Conservation (phyloP, 2,797 vertebrate species). For the Esox masquinongy region DNA sequence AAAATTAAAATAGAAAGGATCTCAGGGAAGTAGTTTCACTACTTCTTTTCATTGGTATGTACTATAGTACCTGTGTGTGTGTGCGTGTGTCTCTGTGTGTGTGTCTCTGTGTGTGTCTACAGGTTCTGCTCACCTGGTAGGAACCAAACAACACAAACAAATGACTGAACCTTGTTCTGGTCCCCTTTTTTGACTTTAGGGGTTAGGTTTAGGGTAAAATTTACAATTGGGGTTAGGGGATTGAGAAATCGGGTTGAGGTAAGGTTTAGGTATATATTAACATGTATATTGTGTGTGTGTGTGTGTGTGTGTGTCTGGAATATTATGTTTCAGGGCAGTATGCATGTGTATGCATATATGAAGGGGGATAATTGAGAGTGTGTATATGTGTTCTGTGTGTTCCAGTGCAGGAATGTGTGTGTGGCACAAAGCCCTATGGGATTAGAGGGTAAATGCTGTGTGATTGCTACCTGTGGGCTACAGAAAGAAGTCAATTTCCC, state of each 20-base stretch:
- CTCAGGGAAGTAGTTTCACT: too few relatives aligned
- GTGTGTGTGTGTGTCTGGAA: not conserved
- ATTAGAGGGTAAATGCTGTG: slow-evolving; percentile 65
- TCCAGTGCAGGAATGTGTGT: slow-evolving; percentile 20
- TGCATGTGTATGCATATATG: slow-evolving; percentile 1
- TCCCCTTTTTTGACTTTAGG: too few relatives aligned
- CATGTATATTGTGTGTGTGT: not conserved
- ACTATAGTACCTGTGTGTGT: too few relatives aligned
- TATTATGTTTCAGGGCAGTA: not conserved
- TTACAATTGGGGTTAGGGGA: too few relatives aligned
- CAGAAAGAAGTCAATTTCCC: slow-evolving; percentile 74
- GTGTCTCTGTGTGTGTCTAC: not conserved
- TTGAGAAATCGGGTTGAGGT: too few relatives aligned
- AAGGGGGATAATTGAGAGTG: slow-evolving; percentile 4
- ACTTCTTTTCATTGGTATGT: too few relatives aligned
- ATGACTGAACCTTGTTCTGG: too few relatives aligned
- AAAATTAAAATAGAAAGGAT: too few relatives aligned
- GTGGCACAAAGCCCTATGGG: slow-evolving; percentile 40
- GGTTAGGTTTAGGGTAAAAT: too few relatives aligned
- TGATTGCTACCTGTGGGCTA: slow-evolving; percentile 77
- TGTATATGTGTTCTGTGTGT: slow-evolving; percentile 29
- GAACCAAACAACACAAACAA: too few relatives aligned
- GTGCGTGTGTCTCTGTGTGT: slow-evolving; percentile 10
- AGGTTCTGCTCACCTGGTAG: too few relatives aligned
- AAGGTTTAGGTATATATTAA: too few relatives aligned